These are phyloP conservation scores for Platyura marginata DNA, from an alignment of 1,140 invertebrate genomes.

Conservation along the genomic window DNA sequence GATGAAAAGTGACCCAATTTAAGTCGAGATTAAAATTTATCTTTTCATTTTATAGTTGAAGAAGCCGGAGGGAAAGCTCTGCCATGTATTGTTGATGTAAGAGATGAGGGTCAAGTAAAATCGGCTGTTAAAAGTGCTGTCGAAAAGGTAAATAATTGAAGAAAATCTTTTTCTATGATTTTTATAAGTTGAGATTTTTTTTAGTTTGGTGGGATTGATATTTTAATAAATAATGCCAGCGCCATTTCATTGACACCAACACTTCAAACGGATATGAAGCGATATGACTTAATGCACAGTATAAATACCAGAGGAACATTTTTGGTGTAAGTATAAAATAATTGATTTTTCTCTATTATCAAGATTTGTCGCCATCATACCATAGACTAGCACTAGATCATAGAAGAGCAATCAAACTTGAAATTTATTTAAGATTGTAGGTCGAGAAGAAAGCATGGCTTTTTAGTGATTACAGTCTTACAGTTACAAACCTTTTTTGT, in stretches of 20 bases:
- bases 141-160: conserved; percentile 30
- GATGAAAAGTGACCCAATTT: conserved; percentile 4
- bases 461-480: no score
- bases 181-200: no score
- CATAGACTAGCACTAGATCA: no score
- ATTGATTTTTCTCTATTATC: conserved; percentile 1
- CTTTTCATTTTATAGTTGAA: conserved; percentile 49
- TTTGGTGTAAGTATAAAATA: conserved; percentile 48
- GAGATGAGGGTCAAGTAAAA: conserved; percentile 67
- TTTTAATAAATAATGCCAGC: conserved; percentile 90
- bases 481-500: no score
- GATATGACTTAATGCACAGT: conserved; percentile 84
- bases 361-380: no score
- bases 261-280: conserved; percentile 80
- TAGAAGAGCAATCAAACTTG: no score
- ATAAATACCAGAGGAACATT: conserved; percentile 87
- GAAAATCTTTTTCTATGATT: conserved; percentile 1
- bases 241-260: conserved; percentile 87
- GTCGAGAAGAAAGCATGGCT: no score
- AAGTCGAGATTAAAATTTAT: background rate
- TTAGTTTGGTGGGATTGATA: conserved; percentile 89
- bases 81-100: conserved; percentile 86
- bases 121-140: conserved; percentile 75
- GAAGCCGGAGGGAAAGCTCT: conserved; percentile 75
- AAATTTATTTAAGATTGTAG: no score